These are phyloP conservation scores for Caenorhabditis sinica DNA, from an alignment of 2,888 invertebrate species.

Conservation along the genomic window DNA sequence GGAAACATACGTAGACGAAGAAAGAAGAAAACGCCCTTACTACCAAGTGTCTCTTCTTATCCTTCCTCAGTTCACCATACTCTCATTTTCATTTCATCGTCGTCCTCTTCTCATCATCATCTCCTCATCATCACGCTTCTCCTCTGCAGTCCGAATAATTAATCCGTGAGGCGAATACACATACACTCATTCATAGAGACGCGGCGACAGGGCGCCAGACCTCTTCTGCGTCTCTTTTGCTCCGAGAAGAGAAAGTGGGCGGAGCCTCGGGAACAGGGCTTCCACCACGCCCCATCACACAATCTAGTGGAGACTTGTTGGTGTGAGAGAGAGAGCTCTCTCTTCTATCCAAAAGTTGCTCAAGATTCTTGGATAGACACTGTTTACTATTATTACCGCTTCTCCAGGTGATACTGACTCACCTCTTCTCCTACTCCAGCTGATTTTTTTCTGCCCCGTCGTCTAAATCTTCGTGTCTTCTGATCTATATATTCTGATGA, in stretches of 20 bases:
- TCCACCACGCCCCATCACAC: constrained; percentile 58
- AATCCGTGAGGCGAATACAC: constrained; percentile 57
- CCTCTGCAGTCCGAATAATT: constrained; percentile 43
- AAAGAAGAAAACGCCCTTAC: background rate
- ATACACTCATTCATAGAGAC: constrained; percentile 37
- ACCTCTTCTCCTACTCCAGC: background rate
- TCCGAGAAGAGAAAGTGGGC: constrained; percentile 26
- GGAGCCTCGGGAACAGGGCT: constrained; percentile 35
- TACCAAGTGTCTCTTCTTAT: constrained; percentile 10
- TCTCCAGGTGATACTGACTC: constrained; percentile 28
- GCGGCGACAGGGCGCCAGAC: constrained; percentile 42
- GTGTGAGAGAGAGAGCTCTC: constrained; percentile 11
- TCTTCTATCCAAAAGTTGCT: background rate
- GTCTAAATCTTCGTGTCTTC: constrained; percentile 21
- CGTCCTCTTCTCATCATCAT: constrained; percentile 5
- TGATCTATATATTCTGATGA: constrained; percentile 34
- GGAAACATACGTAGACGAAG: constrained; percentile 21
- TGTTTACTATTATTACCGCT: constrained; percentile 3
- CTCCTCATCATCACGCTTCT: constrained; percentile 37
- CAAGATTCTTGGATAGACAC: background rate
- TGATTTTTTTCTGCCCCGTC: constrained; percentile 19
- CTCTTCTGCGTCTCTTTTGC: constrained; percentile 37
- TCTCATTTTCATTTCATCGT: constrained; percentile 42
- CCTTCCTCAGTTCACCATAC: constrained; percentile 13
- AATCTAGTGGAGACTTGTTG: constrained; percentile 46